These are phyloP conservation scores for Ceratina japonica DNA, from an alignment of 1,140 invertebrate species.

Conservation along the genomic window DNA sequence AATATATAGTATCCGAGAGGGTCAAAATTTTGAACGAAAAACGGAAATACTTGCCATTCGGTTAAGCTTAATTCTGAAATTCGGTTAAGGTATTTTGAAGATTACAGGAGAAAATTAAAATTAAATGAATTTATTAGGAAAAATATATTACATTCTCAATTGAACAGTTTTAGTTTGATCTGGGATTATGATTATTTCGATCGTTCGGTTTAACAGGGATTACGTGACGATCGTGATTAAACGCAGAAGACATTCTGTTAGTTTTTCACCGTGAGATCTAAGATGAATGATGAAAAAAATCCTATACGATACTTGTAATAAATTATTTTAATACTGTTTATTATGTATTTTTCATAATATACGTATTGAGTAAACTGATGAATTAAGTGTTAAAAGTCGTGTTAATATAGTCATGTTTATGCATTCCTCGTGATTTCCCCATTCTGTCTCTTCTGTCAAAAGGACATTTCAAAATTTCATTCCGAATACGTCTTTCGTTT, in stretches of 20 bases:
- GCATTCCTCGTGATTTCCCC: conserved; percentile 16
- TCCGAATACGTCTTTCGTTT: not conserved
- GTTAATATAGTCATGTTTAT: not conserved
- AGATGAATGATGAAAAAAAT: conserved; percentile 12
- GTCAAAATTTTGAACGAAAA: conserved; percentile 22
- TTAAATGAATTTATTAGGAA: not conserved
- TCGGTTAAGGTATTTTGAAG: conserved; percentile 8
- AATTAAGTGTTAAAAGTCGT: not conserved
- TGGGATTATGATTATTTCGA: not conserved
- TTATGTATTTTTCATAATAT: not conserved
- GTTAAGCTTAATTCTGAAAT: conserved; percentile 31
- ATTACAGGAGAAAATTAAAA: conserved; percentile 20
- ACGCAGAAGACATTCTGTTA: conserved; percentile 35
- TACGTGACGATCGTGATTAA: not conserved
- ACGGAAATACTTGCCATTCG: conserved; percentile 37
- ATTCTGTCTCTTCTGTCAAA: not conserved
- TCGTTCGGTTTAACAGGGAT: not conserved
- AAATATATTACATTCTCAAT: not conserved
- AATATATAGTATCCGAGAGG: conserved; percentile 15
- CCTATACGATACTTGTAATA: conserved; percentile 10
- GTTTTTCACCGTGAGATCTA: conserved; percentile 12
- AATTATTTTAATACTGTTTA: conserved; percentile 7
- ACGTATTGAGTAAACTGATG: not conserved
- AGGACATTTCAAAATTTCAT: not conserved
- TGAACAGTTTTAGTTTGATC: not conserved